Percentiles rank a stretch among this genome's conserved stretches.
Conservation (phyloP, 1,140 invertebrate species). For the Drosophila miranda region DNA sequence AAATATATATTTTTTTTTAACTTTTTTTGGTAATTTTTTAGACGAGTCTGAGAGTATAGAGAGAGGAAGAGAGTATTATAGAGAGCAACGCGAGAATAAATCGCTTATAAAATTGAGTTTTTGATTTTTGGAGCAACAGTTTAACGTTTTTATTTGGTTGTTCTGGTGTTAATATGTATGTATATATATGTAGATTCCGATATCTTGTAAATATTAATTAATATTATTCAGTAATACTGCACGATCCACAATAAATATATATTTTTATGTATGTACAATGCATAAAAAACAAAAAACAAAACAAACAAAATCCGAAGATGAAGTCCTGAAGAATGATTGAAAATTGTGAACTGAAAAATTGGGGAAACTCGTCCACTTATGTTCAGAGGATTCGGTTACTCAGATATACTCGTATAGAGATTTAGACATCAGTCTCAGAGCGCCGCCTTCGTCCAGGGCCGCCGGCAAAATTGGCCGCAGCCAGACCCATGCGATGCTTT, state of each 20-base stretch:
- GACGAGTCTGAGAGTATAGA: constrained; percentile 40
- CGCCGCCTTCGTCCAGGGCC: constrained; percentile 93
- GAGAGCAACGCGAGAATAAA: constrained; percentile 17
- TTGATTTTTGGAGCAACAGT: constrained; percentile 76
- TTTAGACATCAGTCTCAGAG: constrained; percentile 83
- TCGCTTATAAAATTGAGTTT: constrained; percentile 29
- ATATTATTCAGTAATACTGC: constrained; percentile 27
- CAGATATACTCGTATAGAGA: constrained; percentile 4
- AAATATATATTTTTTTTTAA: constrained; percentile 13
- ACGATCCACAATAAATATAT: constrained; percentile 48
- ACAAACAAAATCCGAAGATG: constrained; percentile 7
- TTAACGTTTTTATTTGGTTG: constrained; percentile 58
- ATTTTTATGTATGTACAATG: constrained; percentile 56
- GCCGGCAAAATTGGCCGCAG: constrained; percentile 92
- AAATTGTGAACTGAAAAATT: constrained; percentile 28
- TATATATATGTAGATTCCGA: constrained; percentile 36
- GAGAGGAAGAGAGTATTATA: constrained; percentile 39
- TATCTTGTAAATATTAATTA: constrained; percentile 33
- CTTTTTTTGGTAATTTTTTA: background rate
- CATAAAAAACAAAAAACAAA: constrained; percentile 46
- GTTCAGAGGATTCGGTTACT: constrained; percentile 20
- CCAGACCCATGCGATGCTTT: constrained; percentile 94
- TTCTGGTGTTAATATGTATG: constrained; percentile 8
- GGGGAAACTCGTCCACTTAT: constrained; percentile 24
- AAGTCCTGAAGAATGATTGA: constrained; percentile 19